Evolutionary conservation across 2,888 invertebrate species (phyloP).

Genomic region (Mantis religiosa): DNA sequence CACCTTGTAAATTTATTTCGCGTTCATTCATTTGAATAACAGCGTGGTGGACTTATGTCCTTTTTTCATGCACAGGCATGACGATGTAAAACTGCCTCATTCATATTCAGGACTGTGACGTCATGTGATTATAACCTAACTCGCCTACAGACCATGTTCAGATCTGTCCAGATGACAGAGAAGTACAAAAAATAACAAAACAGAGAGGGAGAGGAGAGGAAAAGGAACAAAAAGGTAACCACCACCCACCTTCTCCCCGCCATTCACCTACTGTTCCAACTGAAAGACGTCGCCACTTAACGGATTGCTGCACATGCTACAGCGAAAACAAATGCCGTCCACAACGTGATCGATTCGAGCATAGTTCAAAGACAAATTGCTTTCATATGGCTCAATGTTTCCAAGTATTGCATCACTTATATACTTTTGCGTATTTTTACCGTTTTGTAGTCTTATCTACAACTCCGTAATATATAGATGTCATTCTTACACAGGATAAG

Average conservation of each 20-base stretch:
- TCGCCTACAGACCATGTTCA: slow-evolving; percentile 17
- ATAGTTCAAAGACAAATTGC: neutral
- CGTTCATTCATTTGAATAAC: neutral
- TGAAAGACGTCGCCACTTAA: neutral
- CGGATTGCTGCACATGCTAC: neutral
- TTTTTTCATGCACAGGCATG: neutral
- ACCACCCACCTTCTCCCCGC: neutral
- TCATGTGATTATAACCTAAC: slow-evolving; percentile 16
- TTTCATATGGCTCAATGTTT: neutral
- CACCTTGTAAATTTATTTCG: neutral
- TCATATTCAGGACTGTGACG: slow-evolving; percentile 22
- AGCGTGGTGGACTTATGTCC: neutral
- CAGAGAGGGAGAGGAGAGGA: neutral
- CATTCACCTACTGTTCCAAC: neutral
- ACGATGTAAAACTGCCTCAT: slow-evolving; percentile 6
- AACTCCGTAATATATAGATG: too few species aligned
- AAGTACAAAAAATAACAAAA: neutral
- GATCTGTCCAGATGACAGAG: slow-evolving; percentile 15
- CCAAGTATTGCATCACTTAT: neutral
- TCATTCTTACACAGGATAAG: too few species aligned
- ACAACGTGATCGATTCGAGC: neutral
- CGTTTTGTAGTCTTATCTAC: neutral
- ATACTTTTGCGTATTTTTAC: neutral
- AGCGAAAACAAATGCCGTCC: neutral
- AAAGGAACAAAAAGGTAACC: neutral